Percentiles rank a stretch among this genome's conserved stretches.
phyloP scores from a whole-genome alignment of 2,797 vertebrate species.

The Selene dorsalis region DNA sequence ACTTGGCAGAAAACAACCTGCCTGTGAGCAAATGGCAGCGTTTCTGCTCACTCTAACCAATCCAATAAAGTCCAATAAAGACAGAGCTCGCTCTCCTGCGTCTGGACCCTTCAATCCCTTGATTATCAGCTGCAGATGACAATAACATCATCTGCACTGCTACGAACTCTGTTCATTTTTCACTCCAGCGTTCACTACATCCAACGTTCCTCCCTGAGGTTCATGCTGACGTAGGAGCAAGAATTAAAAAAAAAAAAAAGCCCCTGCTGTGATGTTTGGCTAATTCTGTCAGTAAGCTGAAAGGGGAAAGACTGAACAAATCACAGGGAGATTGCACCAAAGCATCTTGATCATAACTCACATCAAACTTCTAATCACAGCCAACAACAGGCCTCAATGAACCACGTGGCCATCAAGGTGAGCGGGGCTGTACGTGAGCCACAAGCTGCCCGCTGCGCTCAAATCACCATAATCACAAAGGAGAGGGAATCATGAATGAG shows the following conservation, averaged over 20 bases:
- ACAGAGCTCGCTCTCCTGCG: slow-evolving; percentile 5
- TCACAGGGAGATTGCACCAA: slow-evolving; percentile 1
- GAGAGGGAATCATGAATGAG: slow-evolving; percentile 4
- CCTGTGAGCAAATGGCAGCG: slow-evolving; percentile 19
- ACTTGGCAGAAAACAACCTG: slow-evolving; percentile 18
- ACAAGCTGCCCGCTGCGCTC: slow-evolving; percentile 23
- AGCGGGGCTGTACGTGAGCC: slow-evolving; percentile 9
- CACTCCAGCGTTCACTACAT: slow-evolving; percentile 10
- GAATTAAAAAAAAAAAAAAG: slow-evolving; percentile 16
- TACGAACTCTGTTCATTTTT: slow-evolving; percentile 36
- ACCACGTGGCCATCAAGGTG: not conserved
- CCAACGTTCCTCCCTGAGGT: slow-evolving; percentile 42
- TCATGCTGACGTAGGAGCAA: slow-evolving; percentile 27
- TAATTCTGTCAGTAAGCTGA: slow-evolving; percentile 19
- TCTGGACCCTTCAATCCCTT: not conserved
- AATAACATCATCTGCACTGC: slow-evolving; percentile 39
- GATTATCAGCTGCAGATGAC: slow-evolving; percentile 52
- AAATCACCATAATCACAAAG: slow-evolving; percentile 31
- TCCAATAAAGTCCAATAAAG: slow-evolving; percentile 25
- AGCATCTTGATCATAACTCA: not conserved
- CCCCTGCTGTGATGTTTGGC: slow-evolving; percentile 9
- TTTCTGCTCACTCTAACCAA: slow-evolving; percentile 24
- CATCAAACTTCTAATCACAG: not conserved
- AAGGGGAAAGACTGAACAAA: not conserved
- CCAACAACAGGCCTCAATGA: not conserved